These are phyloP conservation scores for Drosophila heteroneura DNA, from an alignment of 2,888 invertebrate genomes.

Conservation along the genomic window DNA sequence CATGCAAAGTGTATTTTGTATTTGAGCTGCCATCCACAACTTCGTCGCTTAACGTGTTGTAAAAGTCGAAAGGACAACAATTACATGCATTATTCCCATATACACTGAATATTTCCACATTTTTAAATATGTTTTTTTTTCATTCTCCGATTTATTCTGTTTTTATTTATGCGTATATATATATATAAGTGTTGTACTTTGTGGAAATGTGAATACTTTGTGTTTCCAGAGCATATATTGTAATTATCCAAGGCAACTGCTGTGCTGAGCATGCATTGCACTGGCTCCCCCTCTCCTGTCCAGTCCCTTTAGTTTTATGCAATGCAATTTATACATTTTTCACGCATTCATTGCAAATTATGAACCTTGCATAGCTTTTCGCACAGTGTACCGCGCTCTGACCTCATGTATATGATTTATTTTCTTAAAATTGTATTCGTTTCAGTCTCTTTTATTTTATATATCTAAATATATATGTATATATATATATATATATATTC, in stretches of 20 bases:
- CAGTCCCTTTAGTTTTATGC: background rate
- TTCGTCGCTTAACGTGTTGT: background rate
- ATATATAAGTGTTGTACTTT: constrained; percentile 4
- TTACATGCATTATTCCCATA: background rate
- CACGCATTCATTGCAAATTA: constrained; percentile 48
- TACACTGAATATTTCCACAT: background rate
- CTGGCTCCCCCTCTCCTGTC: background rate
- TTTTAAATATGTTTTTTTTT: background rate
- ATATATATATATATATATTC: background rate
- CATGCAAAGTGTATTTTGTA: background rate
- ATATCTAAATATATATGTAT: background rate
- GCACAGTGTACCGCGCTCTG: constrained; percentile 3
- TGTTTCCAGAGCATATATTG: constrained; percentile 40
- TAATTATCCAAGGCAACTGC: constrained; percentile 17
- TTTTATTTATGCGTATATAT: background rate
- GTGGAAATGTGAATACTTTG: background rate
- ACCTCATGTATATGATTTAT: constrained; percentile 9
- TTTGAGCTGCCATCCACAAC: too few relatives aligned
- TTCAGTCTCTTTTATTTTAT: background rate
- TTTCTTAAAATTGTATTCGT: constrained; percentile 1
- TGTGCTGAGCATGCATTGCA: background rate
- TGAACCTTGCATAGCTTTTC: constrained; percentile 34
- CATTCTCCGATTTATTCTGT: background rate
- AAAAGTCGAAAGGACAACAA: background rate
- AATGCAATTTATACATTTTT: constrained; percentile 6